Base-by-base conservation (phyloP, 2,888 invertebrate species). In the Monochamus alternatus region DNA sequence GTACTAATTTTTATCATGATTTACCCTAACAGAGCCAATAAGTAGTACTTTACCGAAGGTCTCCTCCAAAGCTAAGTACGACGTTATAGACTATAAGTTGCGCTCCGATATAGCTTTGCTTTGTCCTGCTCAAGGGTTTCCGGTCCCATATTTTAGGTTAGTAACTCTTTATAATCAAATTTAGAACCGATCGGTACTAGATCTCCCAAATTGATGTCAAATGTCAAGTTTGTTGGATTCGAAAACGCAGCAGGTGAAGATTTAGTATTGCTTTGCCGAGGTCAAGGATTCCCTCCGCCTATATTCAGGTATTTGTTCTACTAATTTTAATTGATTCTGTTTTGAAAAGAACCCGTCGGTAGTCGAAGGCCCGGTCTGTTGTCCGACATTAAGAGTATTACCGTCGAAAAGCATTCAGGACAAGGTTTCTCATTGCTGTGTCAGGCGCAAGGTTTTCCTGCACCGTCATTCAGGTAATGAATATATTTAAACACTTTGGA, bases 51-150 rank as follows among this genome's bases (percentile, higher is more conserved):
- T 89, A 22, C 91, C 91, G 3, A 90, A 90, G 86, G 89, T 91
- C 3, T 87, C 87, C 2, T 87, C 88, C 9, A 86, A 87, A 79
- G 86, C 86, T 30, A 88, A 88, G 74, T 88, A 85, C 77, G 87
- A 88, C 76, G 87, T 88, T 31, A 81, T 88, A 47, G 85, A 84
- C 68, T 86, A 85, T 74, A 80, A 76, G 62, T 64, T 77, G 63
- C 76, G 76, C 31, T 75, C 82, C 9, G 82, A 90, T 80, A 91
- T 92, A 83, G 91, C 92, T 44, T 88, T 94, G 84, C 88, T 93
- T 85, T 95, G 94, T 87, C 93, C 93, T 70, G 94, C 94, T 81
- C 94, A 95, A 90, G 93, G 92, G 84, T 94, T 91, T 87, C 92
- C 92, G 76, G 89, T 91, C 74, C 78, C 58, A 71, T 71, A 63